Conservation (phyloP, 2,797 vertebrate species). For the Cirrhinus molitorella region DNA sequence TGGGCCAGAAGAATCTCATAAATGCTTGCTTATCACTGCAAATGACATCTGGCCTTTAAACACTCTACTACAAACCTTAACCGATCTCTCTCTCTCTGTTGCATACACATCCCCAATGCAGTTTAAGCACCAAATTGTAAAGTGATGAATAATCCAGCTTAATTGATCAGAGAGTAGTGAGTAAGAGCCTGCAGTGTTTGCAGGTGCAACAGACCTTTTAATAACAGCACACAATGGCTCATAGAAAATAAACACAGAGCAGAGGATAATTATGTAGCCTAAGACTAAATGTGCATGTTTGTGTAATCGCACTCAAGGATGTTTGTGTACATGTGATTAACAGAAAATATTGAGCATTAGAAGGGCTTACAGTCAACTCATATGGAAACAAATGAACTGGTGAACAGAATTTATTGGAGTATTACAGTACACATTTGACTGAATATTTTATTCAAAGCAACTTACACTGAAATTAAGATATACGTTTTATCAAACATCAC, state of each 20-base stretch:
- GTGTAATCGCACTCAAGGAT: conserved; percentile 32
- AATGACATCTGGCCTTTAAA: conserved; percentile 14
- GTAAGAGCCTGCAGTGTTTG: conserved; percentile 47
- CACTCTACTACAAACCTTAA: conserved; percentile 3
- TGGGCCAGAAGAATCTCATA: not conserved
- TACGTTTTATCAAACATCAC: not conserved
- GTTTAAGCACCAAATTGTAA: conserved; percentile 27
- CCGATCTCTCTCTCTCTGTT: not conserved
- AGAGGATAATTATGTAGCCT: conserved; percentile 43
- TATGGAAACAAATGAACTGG: conserved; percentile 8
- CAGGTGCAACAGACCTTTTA: conserved; percentile 51
- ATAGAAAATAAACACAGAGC: conserved; percentile 44
- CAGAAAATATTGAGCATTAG: conserved; percentile 37
- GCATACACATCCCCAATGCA: not conserved
- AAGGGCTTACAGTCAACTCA: conserved; percentile 5
- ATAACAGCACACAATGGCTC: conserved; percentile 30
- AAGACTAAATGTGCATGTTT: conserved; percentile 26
- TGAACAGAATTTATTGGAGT: not conserved
- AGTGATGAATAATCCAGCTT: conserved; percentile 33
- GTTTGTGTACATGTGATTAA: conserved; percentile 38
- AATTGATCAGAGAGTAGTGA: conserved; percentile 41
- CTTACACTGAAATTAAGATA: not conserved
- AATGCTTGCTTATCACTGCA: not conserved
- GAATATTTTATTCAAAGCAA: not conserved
- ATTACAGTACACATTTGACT: not conserved